Percentiles rank a stretch among this genome's conserved stretches.
Evolutionary conservation across 1,140 invertebrate genomes (phyloP).

Genomic region (Phenacoccus solenopsis): DNA sequence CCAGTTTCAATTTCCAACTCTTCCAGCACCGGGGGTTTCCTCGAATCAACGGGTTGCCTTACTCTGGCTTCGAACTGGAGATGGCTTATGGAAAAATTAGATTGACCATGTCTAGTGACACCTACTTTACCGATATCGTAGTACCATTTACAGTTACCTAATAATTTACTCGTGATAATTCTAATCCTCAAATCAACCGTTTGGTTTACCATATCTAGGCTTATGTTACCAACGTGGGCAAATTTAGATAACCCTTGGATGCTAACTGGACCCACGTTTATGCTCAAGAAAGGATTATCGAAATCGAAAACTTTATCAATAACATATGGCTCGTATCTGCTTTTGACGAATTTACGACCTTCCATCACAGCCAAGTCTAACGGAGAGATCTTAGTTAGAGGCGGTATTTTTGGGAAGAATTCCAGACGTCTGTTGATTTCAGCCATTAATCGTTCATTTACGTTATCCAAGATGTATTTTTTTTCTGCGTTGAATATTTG

Average conservation of each 20-base stretch:
- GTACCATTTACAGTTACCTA: slow-evolving; percentile 57
- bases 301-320: slow-evolving; percentile 20
- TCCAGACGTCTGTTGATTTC: slow-evolving; percentile 25
- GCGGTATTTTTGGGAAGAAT: slow-evolving; percentile 36
- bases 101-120: slow-evolving; percentile 42
- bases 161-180: slow-evolving; percentile 59
- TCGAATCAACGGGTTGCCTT: slow-evolving; percentile 59
- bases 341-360: slow-evolving; percentile 50
- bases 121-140: slow-evolving; percentile 33
- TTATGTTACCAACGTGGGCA: slow-evolving; percentile 64
- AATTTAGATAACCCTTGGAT: slow-evolving; percentile 54
- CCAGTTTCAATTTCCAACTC: slow-evolving; percentile 64
- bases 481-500: slow-evolving; percentile 43
- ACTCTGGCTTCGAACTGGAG: slow-evolving; percentile 40
- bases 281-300: slow-evolving; percentile 22
- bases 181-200: slow-evolving; percentile 50
- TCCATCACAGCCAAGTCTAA: slow-evolving; percentile 65
- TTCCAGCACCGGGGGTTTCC: slow-evolving; percentile 51
- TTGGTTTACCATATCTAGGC: slow-evolving; percentile 51
- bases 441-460: slow-evolving; percentile 25
- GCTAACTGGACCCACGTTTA: slow-evolving; percentile 22
- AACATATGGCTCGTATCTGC: slow-evolving; percentile 54
- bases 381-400: slow-evolving; percentile 64
- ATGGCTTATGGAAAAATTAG: slow-evolving; percentile 58
- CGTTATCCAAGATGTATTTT: slow-evolving; percentile 35